phyloP scores from a whole-genome alignment of 2,113 vertebrate species.

The Arizona elegans region DNA sequence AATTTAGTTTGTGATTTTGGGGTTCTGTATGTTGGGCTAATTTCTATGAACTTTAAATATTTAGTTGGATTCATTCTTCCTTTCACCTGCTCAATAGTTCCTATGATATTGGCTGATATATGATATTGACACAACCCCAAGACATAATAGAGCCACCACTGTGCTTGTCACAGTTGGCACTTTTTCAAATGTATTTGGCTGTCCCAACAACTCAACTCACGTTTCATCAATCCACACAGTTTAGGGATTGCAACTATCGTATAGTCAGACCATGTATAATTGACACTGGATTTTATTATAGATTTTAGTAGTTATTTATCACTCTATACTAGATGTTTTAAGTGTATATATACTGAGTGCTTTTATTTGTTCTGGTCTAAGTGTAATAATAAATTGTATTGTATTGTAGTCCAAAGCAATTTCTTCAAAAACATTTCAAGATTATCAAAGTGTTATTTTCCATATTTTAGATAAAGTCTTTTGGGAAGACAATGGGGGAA shows the following conservation, averaged over 20 bases:
- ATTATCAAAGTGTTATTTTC: background rate
- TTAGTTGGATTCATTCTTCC: background rate
- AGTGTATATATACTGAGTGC: no score
- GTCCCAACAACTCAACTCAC: background rate
- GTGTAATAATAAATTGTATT: no score
- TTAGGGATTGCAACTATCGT: no score
- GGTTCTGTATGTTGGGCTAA: background rate
- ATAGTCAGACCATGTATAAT: no score
- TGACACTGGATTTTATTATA: no score
- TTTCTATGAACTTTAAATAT: background rate
- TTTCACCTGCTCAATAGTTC: background rate
- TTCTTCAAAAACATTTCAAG: background rate
- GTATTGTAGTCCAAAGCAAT: background rate
- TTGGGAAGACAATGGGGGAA: background rate
- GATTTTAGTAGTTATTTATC: no score
- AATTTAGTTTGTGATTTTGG: background rate
- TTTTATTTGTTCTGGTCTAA: no score
- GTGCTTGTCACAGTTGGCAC: background rate
- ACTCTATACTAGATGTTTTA: no score
- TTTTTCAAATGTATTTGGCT: background rate
- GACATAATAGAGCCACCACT: background rate
- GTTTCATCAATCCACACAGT: background rate
- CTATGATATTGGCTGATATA: background rate
- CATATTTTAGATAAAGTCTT: background rate
- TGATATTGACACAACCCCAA: background rate